Base-by-base conservation (phyloP, 2,888 invertebrate genomes). In the Endotricha flammealis region DNA sequence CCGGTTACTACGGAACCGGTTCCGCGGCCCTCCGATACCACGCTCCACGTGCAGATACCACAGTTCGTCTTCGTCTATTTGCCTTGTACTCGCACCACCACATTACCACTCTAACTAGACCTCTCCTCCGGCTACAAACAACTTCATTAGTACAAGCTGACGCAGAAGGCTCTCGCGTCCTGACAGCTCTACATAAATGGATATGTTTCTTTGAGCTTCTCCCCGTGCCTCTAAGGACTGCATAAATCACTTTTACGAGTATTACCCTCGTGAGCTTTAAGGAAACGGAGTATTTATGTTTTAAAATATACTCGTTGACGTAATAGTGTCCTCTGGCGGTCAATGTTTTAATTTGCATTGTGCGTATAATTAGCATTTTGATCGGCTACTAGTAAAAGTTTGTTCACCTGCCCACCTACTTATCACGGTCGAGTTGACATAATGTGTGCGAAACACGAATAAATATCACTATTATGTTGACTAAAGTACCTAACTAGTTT, bases 31-130 rank as follows among this genome's bases (percentile, higher is more conserved):
- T 66, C 60, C 53, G 57, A 12, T 27, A 27, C 51, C 49, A 41
- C 50, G 48, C 49, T 61, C 71, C 77, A 75, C 77, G 79, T 80
- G 79, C 67, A 73, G 72, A 72, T 72, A 74, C 53, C 59, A 70
- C 71, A 70, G 69, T 79, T 67, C 77, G 67, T 79, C 79, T 77
- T 79, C 80, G 69, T 81, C 81, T 78, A 76, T 78, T 77, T 72
- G 66, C 64, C 61, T 61, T 53, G 50, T 55, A 54, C 44, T 38
- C 36, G 39, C 38, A 51, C 52, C 53, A 54, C 36, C 36, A 35
- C 29, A 41, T 43, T 24, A 16, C 29, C 32, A 34, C 35, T 23
- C 13, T 9, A 31, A 17, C 5, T 6, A 29, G 53, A 50, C 36
- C 56, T 39, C 29, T 20, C 35, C 32, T 34, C 41, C 39, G 43